Percentiles rank a stretch among this genome's conserved stretches.
Evolutionary conservation across 2,113 vertebrate species (phyloP).

Genomic region (Megalops atlanticus): DNA sequence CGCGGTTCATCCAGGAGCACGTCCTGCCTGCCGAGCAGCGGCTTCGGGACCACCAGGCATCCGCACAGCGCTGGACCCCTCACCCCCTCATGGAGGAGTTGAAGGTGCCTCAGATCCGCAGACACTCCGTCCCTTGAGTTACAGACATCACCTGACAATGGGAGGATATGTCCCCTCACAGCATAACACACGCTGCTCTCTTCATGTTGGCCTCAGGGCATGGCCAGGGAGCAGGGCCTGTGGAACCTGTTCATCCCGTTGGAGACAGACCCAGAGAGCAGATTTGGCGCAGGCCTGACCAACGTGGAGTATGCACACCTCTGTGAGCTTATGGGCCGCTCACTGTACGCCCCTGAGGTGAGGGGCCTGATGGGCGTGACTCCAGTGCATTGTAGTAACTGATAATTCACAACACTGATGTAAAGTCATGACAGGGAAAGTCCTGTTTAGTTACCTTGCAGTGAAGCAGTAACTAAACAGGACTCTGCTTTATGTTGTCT

Average conservation of each 20-base stretch:
- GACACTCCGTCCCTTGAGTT: too few relatives aligned
- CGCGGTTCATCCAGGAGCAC: constrained; percentile 34
- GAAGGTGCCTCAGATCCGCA: constrained; percentile 52
- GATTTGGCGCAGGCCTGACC: constrained; percentile 63
- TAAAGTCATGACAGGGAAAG: neutral
- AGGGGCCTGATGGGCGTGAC: neutral
- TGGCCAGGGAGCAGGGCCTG: constrained; percentile 61
- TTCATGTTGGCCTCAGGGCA: constrained; percentile 46
- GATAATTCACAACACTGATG: neutral
- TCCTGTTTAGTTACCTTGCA: neutral
- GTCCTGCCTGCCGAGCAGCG: constrained; percentile 58
- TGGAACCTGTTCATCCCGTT: constrained; percentile 70
- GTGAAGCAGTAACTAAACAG: too few relatives aligned
- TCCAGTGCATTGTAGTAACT: neutral
- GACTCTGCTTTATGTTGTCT: too few relatives aligned
- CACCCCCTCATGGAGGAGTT: constrained; percentile 48
- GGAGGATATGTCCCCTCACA: neutral
- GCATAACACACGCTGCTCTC: neutral
- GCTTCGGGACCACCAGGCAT: constrained; percentile 47
- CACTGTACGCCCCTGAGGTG: constrained; percentile 63
- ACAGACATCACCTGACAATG: too few relatives aligned
- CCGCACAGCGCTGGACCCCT: constrained; percentile 40
- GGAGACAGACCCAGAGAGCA: constrained; percentile 59
- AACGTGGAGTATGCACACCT: constrained; percentile 62
- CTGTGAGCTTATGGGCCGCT: constrained; percentile 67